Conservation (phyloP, 2,113 vertebrate genomes). For the Procapra przewalskii region DNA sequence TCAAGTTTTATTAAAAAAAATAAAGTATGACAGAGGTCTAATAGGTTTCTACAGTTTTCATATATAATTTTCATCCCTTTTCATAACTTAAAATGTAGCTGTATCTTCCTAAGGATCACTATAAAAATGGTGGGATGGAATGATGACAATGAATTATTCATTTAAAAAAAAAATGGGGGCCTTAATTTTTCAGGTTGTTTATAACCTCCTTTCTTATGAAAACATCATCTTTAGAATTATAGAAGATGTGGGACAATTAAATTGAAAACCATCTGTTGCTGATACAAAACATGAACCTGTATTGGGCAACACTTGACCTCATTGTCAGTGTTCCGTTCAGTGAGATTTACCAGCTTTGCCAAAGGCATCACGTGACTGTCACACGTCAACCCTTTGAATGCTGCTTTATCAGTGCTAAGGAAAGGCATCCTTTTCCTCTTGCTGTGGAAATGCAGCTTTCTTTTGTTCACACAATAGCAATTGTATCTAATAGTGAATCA, state of each 20-base stretch:
- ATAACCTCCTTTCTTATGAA: background rate
- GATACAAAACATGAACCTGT: fast-evolving
- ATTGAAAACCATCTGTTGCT: background rate
- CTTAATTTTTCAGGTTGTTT: background rate
- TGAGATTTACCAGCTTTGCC: no score
- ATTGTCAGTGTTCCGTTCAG: background rate
- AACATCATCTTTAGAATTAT: background rate
- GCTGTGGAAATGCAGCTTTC: background rate
- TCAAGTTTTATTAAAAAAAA: background rate
- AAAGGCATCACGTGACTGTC: background rate
- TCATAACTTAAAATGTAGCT: background rate
- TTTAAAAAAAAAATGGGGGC: background rate
- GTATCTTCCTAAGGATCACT: background rate
- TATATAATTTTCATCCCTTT: background rate
- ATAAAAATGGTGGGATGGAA: background rate
- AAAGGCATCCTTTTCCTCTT: background rate
- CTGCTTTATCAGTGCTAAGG: background rate
- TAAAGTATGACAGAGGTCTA: background rate
- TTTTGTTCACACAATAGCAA: background rate
- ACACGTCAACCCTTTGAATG: no score
- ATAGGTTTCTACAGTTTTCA: background rate
- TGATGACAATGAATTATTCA: background rate
- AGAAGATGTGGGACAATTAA: background rate
- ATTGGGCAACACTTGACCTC: background rate
- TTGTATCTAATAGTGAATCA: background rate